A percentile compares a stretch with the other conserved stretches of the same genome.
Conservation (phyloP, 2,888 invertebrate species). For the Drosophila cyrtoloma region DNA sequence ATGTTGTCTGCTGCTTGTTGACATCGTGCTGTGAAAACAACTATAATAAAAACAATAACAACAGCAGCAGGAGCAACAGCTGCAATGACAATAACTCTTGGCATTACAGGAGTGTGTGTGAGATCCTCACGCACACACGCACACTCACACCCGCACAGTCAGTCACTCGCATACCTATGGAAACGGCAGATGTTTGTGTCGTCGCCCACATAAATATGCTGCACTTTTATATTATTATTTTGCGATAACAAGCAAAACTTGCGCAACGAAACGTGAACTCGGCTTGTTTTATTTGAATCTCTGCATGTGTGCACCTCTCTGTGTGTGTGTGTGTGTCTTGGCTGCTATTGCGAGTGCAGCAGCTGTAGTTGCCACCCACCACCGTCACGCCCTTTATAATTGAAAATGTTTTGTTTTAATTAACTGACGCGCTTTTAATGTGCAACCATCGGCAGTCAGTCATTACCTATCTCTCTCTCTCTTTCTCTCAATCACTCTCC, state of each 20-base stretch:
- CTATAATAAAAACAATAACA: constrained; percentile 68
- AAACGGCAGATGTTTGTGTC: constrained; percentile 39
- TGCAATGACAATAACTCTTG: constrained; percentile 75
- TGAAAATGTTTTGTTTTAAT: constrained; percentile 84
- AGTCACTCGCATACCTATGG: constrained; percentile 52
- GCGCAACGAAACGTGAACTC: constrained; percentile 55
- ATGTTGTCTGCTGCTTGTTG: constrained; percentile 54
- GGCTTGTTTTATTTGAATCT: constrained; percentile 45
- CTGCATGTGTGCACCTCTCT: neutral
- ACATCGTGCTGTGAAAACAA: constrained; percentile 63
- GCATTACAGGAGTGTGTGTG: constrained; percentile 30
- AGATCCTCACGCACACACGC: neutral
- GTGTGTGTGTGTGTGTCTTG: constrained; percentile 21
- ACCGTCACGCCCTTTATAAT: constrained; percentile 59
- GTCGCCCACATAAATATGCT: constrained; percentile 68
- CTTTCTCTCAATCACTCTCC: neutral
- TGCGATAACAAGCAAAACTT: constrained; percentile 57
- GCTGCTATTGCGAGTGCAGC: constrained; percentile 29
- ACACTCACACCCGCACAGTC: constrained; percentile 8
- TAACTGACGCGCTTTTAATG: constrained; percentile 74
- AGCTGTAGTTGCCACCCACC: constrained; percentile 23
- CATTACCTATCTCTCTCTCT: neutral
- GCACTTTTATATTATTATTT: constrained; percentile 46
- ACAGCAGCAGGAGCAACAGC: constrained; percentile 67
- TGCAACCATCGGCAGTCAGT: constrained; percentile 28